phyloP scores from a whole-genome alignment of 2,888 invertebrate species.

The Melieria omissa region DNA sequence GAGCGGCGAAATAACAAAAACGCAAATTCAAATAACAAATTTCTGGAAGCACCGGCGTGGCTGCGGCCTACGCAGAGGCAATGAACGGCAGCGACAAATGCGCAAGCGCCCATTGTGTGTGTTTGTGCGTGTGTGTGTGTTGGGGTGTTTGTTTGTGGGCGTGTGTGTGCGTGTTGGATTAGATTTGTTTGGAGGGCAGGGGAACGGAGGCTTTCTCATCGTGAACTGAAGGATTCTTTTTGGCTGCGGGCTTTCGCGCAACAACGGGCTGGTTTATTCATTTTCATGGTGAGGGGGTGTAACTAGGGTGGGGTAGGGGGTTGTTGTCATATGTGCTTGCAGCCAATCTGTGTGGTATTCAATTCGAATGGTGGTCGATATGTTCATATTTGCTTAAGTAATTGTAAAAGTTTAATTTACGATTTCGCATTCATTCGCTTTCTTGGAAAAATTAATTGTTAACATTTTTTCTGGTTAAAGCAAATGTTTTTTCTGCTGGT shows the following conservation, averaged over 20 bases:
- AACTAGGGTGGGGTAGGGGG: not conserved
- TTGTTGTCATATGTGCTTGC: conserved; percentile 6
- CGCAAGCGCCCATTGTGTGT: conserved; percentile 10
- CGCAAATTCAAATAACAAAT: no score
- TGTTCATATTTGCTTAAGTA: not conserved
- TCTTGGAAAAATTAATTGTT: not conserved
- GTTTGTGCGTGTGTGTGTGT: conserved; percentile 31
- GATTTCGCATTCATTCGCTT: no score
- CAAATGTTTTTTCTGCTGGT: conserved; percentile 42
- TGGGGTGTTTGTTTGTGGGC: conserved; percentile 29
- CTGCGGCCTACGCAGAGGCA: no score
- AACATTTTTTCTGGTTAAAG: not conserved
- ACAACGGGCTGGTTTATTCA: not conserved
- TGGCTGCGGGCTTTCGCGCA: not conserved
- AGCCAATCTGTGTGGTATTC: conserved; percentile 20
- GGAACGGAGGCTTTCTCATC: not conserved
- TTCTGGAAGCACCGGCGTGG: no score
- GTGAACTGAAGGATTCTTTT: not conserved
- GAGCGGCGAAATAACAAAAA: no score
- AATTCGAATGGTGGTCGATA: not conserved
- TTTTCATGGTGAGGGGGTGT: not conserved
- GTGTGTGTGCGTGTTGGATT: not conserved
- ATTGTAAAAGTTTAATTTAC: not conserved
- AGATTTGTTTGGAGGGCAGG: conserved; percentile 9
- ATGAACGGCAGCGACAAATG: no score